phyloP scores from a whole-genome alignment of 2,888 invertebrate genomes.

The Choristoneura rosaceana region DNA sequence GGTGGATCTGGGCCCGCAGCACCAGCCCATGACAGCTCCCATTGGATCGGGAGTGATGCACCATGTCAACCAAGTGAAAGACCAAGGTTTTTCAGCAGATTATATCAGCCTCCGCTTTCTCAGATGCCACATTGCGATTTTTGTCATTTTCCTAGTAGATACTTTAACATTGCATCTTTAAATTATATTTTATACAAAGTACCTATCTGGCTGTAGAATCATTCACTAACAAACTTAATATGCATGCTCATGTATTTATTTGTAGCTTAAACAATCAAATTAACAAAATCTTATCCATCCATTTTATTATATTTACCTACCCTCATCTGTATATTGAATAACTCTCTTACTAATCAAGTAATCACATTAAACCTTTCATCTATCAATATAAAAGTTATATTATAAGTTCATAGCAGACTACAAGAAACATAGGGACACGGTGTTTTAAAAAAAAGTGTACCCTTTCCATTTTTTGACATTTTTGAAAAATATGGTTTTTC shows the following conservation, averaged over 20 bases:
- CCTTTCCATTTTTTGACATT: no score
- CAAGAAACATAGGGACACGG: no score
- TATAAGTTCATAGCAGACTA: no score
- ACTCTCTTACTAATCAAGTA: neutral
- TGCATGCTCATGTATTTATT: constrained; percentile 33
- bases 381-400: neutral
- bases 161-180: constrained; percentile 42
- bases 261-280: constrained; percentile 10
- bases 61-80: constrained; percentile 83
- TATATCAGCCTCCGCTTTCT: constrained; percentile 68
- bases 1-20: constrained; percentile 73
- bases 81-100: constrained; percentile 79
- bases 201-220: constrained; percentile 41
- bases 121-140: constrained; percentile 79
- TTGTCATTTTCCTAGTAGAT: constrained; percentile 57
- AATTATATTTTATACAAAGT: constrained; percentile 13
- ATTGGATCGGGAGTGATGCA: constrained; percentile 80
- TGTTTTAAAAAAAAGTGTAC: no score
- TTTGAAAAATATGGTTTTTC: no score
- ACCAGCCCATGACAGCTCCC: constrained; percentile 68
- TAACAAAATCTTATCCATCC: neutral
- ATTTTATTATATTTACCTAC: constrained; percentile 24
- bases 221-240: constrained; percentile 32
- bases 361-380: neutral
- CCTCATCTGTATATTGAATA: constrained; percentile 16